Evolutionary conservation across 2,797 vertebrate species (phyloP), one percentile per base, ranked within the genome.

Genomic region (Catostomus latipinnis): DNA sequence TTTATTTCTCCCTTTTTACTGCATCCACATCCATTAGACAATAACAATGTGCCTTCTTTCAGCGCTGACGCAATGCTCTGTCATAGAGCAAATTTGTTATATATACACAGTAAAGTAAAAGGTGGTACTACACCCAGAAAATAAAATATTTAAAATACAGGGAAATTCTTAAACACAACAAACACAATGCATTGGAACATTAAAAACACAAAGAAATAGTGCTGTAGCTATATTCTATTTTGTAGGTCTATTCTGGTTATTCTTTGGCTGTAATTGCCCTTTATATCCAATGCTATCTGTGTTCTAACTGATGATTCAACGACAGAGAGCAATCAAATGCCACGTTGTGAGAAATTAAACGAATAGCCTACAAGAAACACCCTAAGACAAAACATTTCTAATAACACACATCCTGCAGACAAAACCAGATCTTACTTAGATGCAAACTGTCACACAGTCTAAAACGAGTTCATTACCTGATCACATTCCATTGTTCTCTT

Each of bases 401-500:
- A 61, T 34, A 4, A 34, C 34, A 14, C 9, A 43, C 10, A 5
- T 45, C 43, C 67, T 57, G 13, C 60, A 66, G 53, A 74, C 46
- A 58, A 9, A 12, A 52, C 5, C 53, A 76, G 10, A 63, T 46
- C 70, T 5, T 34, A 46, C 45, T 18, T n/a, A 13, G 13, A 54
- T 43, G 14, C 8, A 22, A n/a, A 50, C 22, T 60, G n/a, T 53
- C 62, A 16, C 9, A 50, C 18, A 16, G 50, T 12, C 57, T 78
- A 48, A 22, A 22, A 60, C 10, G 11, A 49, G 34, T 53, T 43
- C 5, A 56, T 72, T 79, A 78, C 71, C 84, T 85, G 53, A n/a
- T 67, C 14, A 3, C 9, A 78, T 56, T 83, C 76, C 84, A 83
- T 83, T 73, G 6, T 71, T 58, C 52, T 67, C 53, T 78, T 13